These are phyloP conservation scores for Ectropis crepuscularia DNA, from an alignment of 2,888 invertebrate species.

Conservation along the genomic window DNA sequence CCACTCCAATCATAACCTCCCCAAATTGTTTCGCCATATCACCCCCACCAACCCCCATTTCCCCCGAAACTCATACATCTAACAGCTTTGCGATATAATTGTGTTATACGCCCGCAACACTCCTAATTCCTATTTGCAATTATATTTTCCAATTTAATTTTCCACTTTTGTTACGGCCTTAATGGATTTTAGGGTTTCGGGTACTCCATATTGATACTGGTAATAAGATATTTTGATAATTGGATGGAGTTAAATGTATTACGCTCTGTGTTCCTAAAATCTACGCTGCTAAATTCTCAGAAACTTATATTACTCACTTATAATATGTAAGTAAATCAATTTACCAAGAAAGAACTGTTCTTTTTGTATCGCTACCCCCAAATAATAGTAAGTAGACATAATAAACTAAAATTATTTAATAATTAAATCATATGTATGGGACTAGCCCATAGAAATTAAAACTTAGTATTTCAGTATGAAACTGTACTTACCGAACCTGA, in stretches of 20 bases:
- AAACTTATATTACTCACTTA: too few relatives aligned
- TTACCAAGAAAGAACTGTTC: too few relatives aligned
- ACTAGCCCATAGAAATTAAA: too few relatives aligned
- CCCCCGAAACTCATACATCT: slow-evolving; percentile 45
- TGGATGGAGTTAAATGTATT: neutral
- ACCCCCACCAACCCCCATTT: slow-evolving; percentile 27
- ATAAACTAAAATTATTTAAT: too few relatives aligned
- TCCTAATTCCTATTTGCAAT: slow-evolving; percentile 64
- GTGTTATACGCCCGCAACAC: slow-evolving; percentile 54
- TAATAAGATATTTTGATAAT: slow-evolving; percentile 34
- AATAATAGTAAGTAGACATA: too few relatives aligned
- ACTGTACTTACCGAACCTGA: too few relatives aligned
- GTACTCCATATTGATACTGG: slow-evolving; percentile 36
- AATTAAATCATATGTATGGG: too few relatives aligned
- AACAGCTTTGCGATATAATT: slow-evolving; percentile 54
- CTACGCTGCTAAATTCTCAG: too few relatives aligned
- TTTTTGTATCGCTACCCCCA: too few relatives aligned
- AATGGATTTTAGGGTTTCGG: slow-evolving; percentile 57
- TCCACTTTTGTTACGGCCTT: slow-evolving; percentile 63
- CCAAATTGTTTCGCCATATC: slow-evolving; percentile 15
- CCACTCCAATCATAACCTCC: slow-evolving; percentile 23
- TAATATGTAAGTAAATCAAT: too few relatives aligned
- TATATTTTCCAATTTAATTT: slow-evolving; percentile 71
- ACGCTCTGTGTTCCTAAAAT: too few relatives aligned
- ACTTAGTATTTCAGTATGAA: too few relatives aligned